Base-by-base conservation (phyloP, 2,888 invertebrate species). In the Euplagia quadripunctaria region DNA sequence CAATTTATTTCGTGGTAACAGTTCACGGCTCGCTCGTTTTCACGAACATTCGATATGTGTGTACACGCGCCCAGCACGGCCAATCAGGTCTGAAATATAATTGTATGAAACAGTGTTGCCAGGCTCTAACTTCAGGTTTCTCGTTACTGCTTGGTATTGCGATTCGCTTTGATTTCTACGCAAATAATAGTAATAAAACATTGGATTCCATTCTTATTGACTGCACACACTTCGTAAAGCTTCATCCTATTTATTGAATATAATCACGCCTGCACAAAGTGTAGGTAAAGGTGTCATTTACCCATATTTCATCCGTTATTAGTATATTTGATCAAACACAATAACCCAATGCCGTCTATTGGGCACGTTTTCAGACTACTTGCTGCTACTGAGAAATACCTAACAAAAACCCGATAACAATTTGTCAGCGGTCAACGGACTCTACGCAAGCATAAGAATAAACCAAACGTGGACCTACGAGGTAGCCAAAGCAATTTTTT, bases 61-160 rank as follows among this genome's bases (percentile, higher is more conserved):
- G 61, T 81, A 65, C 70, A 72, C 41, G 73, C 76, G 67, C 74
- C 67, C 65, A 69, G 66, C 67, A 71, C 55, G 68, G 72, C 63
- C 82, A 81, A 83, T 83, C 82, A 74, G 72, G 82, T 82, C 79
- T 79, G 79, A 82, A 88, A 85, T 83, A 78, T 77, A 83, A 86
- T 84, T 77, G 75, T 80, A 75, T 77, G 70, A 68, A 52, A 52
- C 17, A 16, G 17, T 49, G 31, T 31, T 64, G 42, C 64, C 17
- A 14, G 41, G 31, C 31, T 42, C 41, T 16, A 14, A 66, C 31
- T 20, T 49, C 14, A 49, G 7, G 14, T 51, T 31, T 6, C 20
- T 20, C 3, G 9, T 4, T 31, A 12, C 0, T 64, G 17, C 46
- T 46, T 65, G 20, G 12, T 20, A 65, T 31, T 58, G n/a, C 46